Percentiles rank a stretch among this genome's conserved stretches.
Evolutionary conservation across 2,888 invertebrate genomes (phyloP).

Genomic region (Exocentrus adspersus): DNA sequence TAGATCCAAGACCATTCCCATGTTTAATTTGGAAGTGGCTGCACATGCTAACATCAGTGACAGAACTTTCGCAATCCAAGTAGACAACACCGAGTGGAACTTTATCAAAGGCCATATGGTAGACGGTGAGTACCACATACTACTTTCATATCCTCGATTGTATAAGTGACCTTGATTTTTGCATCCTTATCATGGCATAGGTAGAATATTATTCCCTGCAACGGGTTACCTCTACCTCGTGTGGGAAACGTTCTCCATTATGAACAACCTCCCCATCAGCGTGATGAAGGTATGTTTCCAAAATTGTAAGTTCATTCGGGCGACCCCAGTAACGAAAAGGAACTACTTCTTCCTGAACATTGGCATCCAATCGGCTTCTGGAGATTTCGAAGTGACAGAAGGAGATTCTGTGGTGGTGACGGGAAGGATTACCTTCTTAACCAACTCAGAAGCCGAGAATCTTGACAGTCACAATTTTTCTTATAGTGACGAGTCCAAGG

Average conservation of each 20-base stretch:
- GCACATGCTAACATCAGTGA: slow-evolving; percentile 69
- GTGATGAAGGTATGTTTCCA: neutral
- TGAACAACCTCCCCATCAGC: neutral
- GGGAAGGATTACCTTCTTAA: slow-evolving; percentile 38
- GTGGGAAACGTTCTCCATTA: neutral
- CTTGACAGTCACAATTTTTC: neutral
- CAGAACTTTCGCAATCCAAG: slow-evolving; percentile 69
- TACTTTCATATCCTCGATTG: too few relatives aligned
- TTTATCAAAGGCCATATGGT: slow-evolving; percentile 83
- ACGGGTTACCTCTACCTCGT: slow-evolving; percentile 62
- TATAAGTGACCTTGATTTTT: too few relatives aligned
- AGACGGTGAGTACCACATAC: slow-evolving; percentile 74
- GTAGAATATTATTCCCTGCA: slow-evolving; percentile 67
- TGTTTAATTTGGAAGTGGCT: neutral
- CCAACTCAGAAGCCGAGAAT: slow-evolving; percentile 59
- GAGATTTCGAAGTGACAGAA: slow-evolving; percentile 54
- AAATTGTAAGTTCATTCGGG: slow-evolving; percentile 45
- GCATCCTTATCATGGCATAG: too few relatives aligned
- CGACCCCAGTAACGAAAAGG: slow-evolving; percentile 66
- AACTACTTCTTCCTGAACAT: slow-evolving; percentile 50
- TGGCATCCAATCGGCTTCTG: slow-evolving; percentile 49
- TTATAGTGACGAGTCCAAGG: too few relatives aligned
- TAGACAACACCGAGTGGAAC: slow-evolving; percentile 73
- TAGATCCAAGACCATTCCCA: slow-evolving; percentile 77
- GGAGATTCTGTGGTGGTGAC: slow-evolving; percentile 39